Percentiles rank a stretch among this genome's conserved stretches.
Conservation (phyloP, 2,113 vertebrate genomes). For the Hydrochoerus hydrochaeris region DNA sequence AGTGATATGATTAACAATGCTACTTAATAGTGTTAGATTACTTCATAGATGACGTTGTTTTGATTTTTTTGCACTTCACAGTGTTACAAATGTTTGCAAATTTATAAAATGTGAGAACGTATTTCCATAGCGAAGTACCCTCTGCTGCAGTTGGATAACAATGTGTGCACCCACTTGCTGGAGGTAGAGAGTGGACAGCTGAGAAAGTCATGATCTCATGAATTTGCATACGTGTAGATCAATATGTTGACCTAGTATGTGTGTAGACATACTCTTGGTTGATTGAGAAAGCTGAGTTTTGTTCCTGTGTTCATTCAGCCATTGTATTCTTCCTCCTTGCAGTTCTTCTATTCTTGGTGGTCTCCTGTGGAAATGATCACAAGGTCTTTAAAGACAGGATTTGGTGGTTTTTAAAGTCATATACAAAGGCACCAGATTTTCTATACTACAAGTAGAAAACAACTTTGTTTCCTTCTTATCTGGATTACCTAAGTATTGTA, state of each 20-base stretch:
- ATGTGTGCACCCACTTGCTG: background rate
- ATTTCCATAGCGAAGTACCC: conserved; percentile 16
- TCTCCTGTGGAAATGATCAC: conserved; percentile 16
- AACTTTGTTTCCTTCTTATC: background rate
- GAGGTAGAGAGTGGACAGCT: background rate
- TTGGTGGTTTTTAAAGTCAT: background rate
- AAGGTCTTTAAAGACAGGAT: background rate
- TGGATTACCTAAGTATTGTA: background rate
- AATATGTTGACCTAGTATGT: background rate
- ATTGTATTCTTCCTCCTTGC: background rate
- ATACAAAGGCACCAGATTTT: background rate
- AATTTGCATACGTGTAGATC: background rate
- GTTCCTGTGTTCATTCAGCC: background rate
- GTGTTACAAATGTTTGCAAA: background rate
- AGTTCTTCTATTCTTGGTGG: background rate
- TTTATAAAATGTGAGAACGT: background rate
- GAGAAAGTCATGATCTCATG: conserved; percentile 13
- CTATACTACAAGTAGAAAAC: background rate
- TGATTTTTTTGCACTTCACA: background rate
- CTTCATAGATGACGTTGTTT: background rate
- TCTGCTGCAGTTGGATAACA: background rate
- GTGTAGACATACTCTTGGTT: background rate
- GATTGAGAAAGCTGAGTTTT: background rate
- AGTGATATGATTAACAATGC: background rate
- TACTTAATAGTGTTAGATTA: background rate